These are phyloP conservation scores for Akabosia matsudoensis DNA, from an alignment of 1,140 invertebrate genomes.

Conservation along the genomic window DNA sequence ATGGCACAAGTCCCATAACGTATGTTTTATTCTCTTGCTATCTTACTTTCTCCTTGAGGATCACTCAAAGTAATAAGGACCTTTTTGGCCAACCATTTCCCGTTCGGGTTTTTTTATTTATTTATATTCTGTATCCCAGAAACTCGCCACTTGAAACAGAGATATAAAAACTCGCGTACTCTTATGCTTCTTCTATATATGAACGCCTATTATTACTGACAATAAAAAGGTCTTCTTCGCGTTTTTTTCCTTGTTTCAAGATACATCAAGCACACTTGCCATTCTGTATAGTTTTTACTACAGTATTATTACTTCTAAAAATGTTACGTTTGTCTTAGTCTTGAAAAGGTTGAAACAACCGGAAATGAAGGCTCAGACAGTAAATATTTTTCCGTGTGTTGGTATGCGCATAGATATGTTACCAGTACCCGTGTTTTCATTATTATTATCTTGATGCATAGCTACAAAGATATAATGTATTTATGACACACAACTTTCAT, in stretches of 20 bases:
- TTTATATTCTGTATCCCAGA: background rate
- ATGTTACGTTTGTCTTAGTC: background rate
- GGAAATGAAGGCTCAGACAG: background rate
- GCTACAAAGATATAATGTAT: no score
- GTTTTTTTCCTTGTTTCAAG: background rate
- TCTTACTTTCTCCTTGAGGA: constrained; percentile 16
- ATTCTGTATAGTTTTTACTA: background rate
- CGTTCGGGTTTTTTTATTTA: background rate
- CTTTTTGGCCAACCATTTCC: constrained; percentile 18
- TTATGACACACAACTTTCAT: no score
- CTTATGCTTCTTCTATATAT: background rate
- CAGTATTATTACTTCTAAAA: background rate
- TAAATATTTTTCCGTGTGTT: background rate
- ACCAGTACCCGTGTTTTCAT: background rate
- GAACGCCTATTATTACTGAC: background rate
- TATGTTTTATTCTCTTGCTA: background rate
- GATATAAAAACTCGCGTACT: background rate
- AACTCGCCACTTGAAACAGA: constrained; percentile 6
- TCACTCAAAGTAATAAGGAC: constrained; percentile 21
- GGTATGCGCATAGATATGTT: background rate
- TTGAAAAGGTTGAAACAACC: background rate
- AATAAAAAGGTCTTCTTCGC: background rate
- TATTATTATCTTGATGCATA: no score
- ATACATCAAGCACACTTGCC: background rate
- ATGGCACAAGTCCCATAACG: background rate